Conservation (phyloP, 1,140 invertebrate genomes). For the Danaus melanippus region DNA sequence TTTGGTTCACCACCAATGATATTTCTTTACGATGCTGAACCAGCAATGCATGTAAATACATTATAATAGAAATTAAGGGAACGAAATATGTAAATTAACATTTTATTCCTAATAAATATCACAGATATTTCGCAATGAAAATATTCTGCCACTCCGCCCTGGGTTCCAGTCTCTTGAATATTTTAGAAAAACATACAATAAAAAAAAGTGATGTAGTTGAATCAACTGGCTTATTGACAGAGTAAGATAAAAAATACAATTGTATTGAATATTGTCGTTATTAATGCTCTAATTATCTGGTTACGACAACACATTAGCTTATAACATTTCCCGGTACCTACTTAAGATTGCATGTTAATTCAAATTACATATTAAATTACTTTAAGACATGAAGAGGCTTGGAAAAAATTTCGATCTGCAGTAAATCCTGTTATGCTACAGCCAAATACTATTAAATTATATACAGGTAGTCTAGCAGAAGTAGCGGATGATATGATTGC, state of each 20-base stretch:
- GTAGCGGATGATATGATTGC: constrained; percentile 35
- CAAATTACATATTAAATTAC: too few species aligned
- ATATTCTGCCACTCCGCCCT: constrained; percentile 8
- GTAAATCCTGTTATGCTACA: too few species aligned
- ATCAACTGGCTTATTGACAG: too few species aligned
- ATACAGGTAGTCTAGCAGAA: too few species aligned
- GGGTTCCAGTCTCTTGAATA: constrained; percentile 13
- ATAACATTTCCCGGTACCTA: too few species aligned
- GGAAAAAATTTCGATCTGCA: too few species aligned
- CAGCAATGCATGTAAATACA: constrained; percentile 28
- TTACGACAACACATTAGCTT: too few species aligned
- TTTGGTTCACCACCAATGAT: constrained; percentile 24
- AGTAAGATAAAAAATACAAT: neutral
- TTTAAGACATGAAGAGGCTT: too few species aligned
- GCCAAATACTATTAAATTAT: too few species aligned
- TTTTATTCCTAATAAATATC: neutral
- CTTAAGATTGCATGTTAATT: too few species aligned
- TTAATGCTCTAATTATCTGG: neutral
- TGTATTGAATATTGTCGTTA: too few species aligned
- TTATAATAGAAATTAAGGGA: constrained; percentile 23
- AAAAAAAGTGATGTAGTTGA: constrained; percentile 2
- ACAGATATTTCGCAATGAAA: constrained; percentile 12
- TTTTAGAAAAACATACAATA: constrained; percentile 9
- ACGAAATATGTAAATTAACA: too few species aligned
- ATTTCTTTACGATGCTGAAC: constrained; percentile 31